phyloP scores from a whole-genome alignment of 1,140 invertebrate genomes.

The Chionoecetes opilio region DNA sequence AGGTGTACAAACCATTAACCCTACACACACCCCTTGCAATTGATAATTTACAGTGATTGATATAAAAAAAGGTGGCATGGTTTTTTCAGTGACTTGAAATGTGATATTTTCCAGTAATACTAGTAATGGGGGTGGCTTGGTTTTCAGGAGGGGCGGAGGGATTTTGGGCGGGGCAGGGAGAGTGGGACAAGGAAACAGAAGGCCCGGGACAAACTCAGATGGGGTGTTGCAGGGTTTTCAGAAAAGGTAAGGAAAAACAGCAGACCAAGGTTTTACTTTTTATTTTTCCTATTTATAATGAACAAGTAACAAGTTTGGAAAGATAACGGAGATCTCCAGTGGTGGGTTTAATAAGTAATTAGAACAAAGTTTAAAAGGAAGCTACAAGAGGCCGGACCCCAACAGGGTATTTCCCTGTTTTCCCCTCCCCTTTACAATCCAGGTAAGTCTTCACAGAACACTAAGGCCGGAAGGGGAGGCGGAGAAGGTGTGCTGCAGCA shows the following conservation, averaged over 20 bases:
- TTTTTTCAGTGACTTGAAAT: too few relatives aligned
- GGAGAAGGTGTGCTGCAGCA: background rate
- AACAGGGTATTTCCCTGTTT: too few relatives aligned
- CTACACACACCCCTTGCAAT: background rate
- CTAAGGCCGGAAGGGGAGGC: background rate
- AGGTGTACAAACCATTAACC: too few relatives aligned
- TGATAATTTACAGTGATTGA: too few relatives aligned
- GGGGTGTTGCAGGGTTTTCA: constrained; percentile 69
- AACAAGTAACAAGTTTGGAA: too few relatives aligned
- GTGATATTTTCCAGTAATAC: background rate
- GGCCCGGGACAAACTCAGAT: constrained; percentile 67
- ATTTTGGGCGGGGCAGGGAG: constrained; percentile 66
- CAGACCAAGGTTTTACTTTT: too few relatives aligned
- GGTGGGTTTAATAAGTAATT: too few relatives aligned
- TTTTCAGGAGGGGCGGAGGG: constrained; percentile 70
- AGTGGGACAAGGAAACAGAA: constrained; percentile 77
- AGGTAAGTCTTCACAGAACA: constrained; percentile 45
- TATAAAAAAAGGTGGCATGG: too few relatives aligned
- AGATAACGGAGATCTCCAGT: too few relatives aligned
- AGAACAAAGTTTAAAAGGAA: too few relatives aligned
- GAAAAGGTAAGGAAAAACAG: constrained; percentile 62
- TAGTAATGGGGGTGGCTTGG: background rate
- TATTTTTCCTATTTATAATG: too few relatives aligned
- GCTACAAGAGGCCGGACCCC: too few relatives aligned
- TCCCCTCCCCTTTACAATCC: background rate